These are phyloP conservation scores for Syritta pipiens DNA, from an alignment of 2,888 invertebrate genomes.

Conservation along the genomic window DNA sequence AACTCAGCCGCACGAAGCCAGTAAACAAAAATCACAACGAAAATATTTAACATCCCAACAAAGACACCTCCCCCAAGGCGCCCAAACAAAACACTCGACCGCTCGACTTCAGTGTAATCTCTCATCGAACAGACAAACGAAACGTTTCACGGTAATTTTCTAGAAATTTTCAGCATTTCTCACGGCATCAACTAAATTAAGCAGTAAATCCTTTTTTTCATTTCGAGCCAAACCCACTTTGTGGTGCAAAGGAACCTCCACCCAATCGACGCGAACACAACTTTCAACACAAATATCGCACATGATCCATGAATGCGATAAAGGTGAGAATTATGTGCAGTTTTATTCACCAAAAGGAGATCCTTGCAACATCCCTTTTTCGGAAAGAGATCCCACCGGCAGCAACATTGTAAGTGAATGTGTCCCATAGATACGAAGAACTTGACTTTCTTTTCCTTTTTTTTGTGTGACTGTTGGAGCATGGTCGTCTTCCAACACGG, in stretches of 20 bases:
- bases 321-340: conserved; percentile 55
- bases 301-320: conserved; percentile 65
- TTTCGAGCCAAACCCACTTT: conserved; percentile 15
- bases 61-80: too few relatives aligned
- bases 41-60: not conserved
- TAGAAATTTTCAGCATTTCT: conserved; percentile 2
- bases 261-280: not conserved
- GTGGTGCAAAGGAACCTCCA: not conserved
- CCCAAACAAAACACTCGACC: too few relatives aligned
- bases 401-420: conserved; percentile 3
- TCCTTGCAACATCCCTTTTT: conserved; percentile 50
- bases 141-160: not conserved
- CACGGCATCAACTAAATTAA: conserved; percentile 36
- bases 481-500: conserved; percentile 25
- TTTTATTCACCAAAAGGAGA: conserved; percentile 38
- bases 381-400: conserved; percentile 51
- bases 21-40: not conserved
- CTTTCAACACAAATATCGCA: conserved; percentile 58
- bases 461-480: conserved; percentile 13
- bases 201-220: conserved; percentile 34
- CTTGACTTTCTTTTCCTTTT: conserved; percentile 19
- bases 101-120: conserved; percentile 5
- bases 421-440: conserved; percentile 31
- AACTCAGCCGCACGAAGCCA: conserved; percentile 12
- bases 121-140: conserved; percentile 6